A percentile compares a stretch with the other conserved stretches of the same genome.
These are phyloP conservation scores for Carposina sasakii DNA, from an alignment of 1,140 invertebrate genomes.

Conservation along the genomic window DNA sequence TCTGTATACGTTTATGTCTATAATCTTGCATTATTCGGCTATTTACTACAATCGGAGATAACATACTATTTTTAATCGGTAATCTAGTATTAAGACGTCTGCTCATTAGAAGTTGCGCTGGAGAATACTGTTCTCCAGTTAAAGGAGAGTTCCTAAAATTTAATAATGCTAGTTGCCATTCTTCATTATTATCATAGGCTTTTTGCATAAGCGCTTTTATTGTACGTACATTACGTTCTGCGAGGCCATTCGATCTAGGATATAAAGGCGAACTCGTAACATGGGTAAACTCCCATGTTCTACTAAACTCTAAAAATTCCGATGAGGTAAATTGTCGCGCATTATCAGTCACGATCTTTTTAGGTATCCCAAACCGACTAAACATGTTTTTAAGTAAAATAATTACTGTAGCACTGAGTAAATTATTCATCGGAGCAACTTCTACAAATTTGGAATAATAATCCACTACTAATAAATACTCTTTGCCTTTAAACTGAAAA, in stretches of 20 bases:
- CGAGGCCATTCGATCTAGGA: conserved; percentile 43
- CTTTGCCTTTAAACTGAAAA: conserved; percentile 13
- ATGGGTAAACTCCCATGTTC: conserved; percentile 43
- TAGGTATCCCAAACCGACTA: conserved; percentile 35
- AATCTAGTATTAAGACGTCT: conserved; percentile 2
- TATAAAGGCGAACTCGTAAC: conserved; percentile 50
- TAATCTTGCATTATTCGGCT: not conserved
- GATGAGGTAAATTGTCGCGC: conserved; percentile 19
- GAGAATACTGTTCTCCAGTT: conserved; percentile 1
- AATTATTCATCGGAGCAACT: not conserved
- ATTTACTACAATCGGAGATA: not conserved
- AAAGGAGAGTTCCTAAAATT: conserved; percentile 8
- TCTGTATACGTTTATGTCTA: not conserved
- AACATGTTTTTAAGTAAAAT: conserved; percentile 3
- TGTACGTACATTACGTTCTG: conserved; percentile 38
- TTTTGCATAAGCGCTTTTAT: conserved; percentile 40
- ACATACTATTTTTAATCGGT: not conserved
- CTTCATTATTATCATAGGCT: not conserved
- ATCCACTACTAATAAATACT: conserved; percentile 23
- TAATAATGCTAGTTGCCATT: conserved; percentile 2
- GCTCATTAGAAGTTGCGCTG: conserved; percentile 10
- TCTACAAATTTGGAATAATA: conserved; percentile 25
- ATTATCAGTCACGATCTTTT: conserved; percentile 46
- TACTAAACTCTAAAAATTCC: conserved; percentile 44
- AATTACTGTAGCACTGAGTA: not conserved